These are phyloP conservation scores for Lithophane semibrunnea DNA, from an alignment of 2,888 invertebrate species.

Conservation along the genomic window DNA sequence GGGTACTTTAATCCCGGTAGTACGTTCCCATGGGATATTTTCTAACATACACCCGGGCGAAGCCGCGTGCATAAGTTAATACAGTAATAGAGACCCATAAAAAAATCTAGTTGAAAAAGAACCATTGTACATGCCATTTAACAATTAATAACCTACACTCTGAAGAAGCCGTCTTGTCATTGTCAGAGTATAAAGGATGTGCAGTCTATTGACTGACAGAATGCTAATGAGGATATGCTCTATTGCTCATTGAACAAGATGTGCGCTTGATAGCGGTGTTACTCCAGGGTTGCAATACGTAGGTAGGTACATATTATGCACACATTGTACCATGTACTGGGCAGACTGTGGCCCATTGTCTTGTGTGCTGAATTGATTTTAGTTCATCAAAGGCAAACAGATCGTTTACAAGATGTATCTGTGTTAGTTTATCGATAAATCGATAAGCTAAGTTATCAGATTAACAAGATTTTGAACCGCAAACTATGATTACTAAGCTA, in stretches of 20 bases:
- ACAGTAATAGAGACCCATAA: too few relatives aligned
- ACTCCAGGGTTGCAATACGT: not conserved
- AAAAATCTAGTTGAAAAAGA: too few relatives aligned
- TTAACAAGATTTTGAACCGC: not conserved
- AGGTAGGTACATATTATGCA: not conserved
- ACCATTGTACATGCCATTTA: too few relatives aligned
- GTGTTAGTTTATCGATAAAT: too few relatives aligned
- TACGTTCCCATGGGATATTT: too few relatives aligned
- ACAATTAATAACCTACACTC: not conserved
- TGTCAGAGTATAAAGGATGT: not conserved
- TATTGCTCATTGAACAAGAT: conserved; percentile 14
- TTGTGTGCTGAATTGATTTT: conserved; percentile 11
- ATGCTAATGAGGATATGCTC: conserved; percentile 23
- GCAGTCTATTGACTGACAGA: not conserved
- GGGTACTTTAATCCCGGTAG: too few relatives aligned
- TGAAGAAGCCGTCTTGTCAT: not conserved
- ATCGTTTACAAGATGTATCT: not conserved
- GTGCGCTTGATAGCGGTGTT: not conserved
- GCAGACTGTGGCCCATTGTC: not conserved
- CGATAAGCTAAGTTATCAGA: not conserved
- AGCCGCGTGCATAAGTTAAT: too few relatives aligned
- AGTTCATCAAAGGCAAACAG: not conserved
- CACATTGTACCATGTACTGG: conserved; percentile 1
- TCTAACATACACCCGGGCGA: too few relatives aligned
- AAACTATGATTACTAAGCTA: not conserved